Base-by-base conservation (phyloP, 1,140 invertebrate species). In the Psix sp. region DNA sequence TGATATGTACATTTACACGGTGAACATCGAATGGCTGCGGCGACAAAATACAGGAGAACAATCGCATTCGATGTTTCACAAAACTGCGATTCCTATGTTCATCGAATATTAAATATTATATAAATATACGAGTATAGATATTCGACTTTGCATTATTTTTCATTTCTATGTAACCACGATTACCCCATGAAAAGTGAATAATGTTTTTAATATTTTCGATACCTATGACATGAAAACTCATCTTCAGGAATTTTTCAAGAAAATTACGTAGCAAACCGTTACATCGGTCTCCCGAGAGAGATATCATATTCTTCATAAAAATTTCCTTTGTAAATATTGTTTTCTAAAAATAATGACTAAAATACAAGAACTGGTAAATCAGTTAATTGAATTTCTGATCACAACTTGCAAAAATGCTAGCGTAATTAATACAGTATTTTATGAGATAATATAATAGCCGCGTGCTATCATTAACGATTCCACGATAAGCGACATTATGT, bases 51-150 rank as follows among this genome's bases (percentile, higher is more conserved):
- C 42, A 35, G n/a, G 45, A 38, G 71, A 76, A 65, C 46, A 65
- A 71, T 66, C 59, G 66, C 65, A 31, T 66, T 35, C 42, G 76
- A 59, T 63, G 48, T 38, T 78, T 74, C 31, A 57, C 38, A 56
- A 46, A 63, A 74, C 59, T 74, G 70, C 66, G 62, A 77, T 78
- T 77, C 70, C 63, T 74, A 74, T 67, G 65, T 74, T 74, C 57
- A 67, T 68, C 63, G 65, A 68, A 74, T 54, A 65, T 74, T 68
- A 54, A 67, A 74, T 48, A 65, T 54, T 66, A 65, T 51, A 65
- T 60, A 54, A 63, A 65, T 59, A 63, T 59, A 63, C 43, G 26
- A 45, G 29, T 65, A 79, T 74, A 74, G 66, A 48, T 71, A 60
- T 72, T 62, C 52, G 52, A 48, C n/a, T 13, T 35, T 2, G n/a